Evolutionary conservation across 1,140 invertebrate genomes (phyloP), one percentile per base, ranked within the genome.

Genomic region (Lasaia peninsularis): DNA sequence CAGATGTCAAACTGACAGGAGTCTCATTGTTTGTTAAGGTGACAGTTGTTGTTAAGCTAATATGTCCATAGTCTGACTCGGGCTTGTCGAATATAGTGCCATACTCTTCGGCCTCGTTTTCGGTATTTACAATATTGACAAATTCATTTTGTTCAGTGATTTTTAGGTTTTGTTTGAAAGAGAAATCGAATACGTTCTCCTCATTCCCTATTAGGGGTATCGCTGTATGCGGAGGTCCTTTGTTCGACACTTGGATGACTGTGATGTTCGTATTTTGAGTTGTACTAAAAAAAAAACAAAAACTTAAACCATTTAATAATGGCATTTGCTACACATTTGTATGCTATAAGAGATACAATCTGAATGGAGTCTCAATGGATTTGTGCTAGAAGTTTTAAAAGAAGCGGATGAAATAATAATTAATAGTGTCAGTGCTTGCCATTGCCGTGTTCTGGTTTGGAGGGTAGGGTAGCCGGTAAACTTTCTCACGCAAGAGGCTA

Each of bases 111-210:
- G 35, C 10, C 11, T 73, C 63, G 4, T 62, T 56, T 54, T 86
- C 82, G 0, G 85, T 88, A 28, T 88, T 84, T 0, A 88, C 81
- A n/a, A 88, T 86, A 51, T 85, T 88, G 0, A 88, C 62, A 52
- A 80, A 85, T 10, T 74, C 67, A 0, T 53, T 58, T 11, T 50
- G 58, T 48, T 35, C 56, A 14, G 52, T 70, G 0, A 79, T 58
- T 7, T 64, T 66, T 0, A 79, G 18, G 7, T 78, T 73, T 20
- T 80, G 75, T 53, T 80, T 71, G 24, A 85, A 77, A 14, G 78
- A 69, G 34, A 88, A 88, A 52, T 80, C 71, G 58, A 86, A 86
- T 0, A 84, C 62, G 11, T 82, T 71, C 0, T 72, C 75, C 40
- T 81, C 76, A 0, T 71, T 69, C 0, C 83, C 81, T 1, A 86